Base-by-base conservation (phyloP, 2,888 invertebrate genomes). In the Rhamnusium bicolor region DNA sequence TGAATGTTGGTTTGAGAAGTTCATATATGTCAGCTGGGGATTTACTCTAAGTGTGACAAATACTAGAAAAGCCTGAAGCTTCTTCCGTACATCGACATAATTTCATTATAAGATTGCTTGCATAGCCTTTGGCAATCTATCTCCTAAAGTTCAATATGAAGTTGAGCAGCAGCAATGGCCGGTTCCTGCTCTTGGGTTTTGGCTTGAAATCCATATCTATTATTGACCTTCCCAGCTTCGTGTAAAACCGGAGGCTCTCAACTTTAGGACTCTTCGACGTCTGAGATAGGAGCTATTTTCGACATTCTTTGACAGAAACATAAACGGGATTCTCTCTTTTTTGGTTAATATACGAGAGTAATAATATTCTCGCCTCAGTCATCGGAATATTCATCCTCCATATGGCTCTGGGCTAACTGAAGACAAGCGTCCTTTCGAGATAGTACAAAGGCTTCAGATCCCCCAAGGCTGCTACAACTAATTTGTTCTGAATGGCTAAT, bases 131-230 rank as follows among this genome's bases (percentile, higher is more conserved):
- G 76, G 32, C 74, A 76, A 16, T 75, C 72, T 2, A 62, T 66
- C n/a, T 72, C 76, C 46, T 75, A 72, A 7, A 18, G 29, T 12
- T 62, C 70, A 21, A 76, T 76, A 21, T 60, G 27, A 1, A 8
- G 63, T 40, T 69, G 65, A 3, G 77, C 74, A 3, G 73, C 60
- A 18, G 74, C 69, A 19, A 75, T 72, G 1, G 27, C 1, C 1
- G 75, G 77, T 18, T 79, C 75, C 16, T 73, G 75, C 19, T 78
- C 70, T 53, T 73, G 73, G 2, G 78, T 78, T 47, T 60, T 24
- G 73, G 75, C 2, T 69, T 19, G 56, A 61, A 68, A 19, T 73
- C 67, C 16, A 60, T 51, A 16, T 62, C 60, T 46, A 24, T 21
- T 29, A n/a, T n/a, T n/a, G 10, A 16, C 32, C 19, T 3, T 5